phyloP scores from a whole-genome alignment of 2,797 vertebrate genomes.

The Macropus fuliginosus region DNA sequence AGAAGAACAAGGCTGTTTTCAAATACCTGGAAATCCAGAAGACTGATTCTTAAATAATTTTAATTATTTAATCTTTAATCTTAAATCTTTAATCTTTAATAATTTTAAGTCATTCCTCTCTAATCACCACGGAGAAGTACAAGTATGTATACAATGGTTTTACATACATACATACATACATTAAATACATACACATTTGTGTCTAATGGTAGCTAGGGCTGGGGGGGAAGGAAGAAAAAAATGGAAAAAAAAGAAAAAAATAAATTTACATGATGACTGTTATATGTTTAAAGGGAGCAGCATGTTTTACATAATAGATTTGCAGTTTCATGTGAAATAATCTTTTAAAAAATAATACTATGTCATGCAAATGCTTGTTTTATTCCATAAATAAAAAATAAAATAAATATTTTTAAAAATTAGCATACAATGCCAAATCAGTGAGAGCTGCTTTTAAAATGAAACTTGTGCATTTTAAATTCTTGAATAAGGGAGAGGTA shows the following conservation, averaged over 20 bases:
- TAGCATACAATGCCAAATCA: not conserved
- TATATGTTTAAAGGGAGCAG: too few relatives aligned
- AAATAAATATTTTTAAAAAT: not conserved
- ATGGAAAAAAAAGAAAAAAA: not conserved
- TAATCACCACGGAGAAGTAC: not conserved
- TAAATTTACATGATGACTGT: not conserved
- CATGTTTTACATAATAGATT: not conserved
- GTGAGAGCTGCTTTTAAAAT: not conserved
- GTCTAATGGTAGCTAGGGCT: not conserved
- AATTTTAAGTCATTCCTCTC: not conserved
- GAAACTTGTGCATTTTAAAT: not conserved
- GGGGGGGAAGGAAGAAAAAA: not conserved
- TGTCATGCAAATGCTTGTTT: not conserved
- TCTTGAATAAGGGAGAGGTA: not conserved
- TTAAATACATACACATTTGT: not conserved
- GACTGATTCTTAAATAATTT: not conserved
- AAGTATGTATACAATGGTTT: not conserved
- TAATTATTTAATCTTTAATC: too few relatives aligned
- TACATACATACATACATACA: not conserved
- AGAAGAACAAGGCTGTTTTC: not conserved
- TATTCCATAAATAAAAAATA: not conserved
- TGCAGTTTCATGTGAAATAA: too few relatives aligned
- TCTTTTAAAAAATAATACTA: too few relatives aligned
- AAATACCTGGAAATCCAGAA: not conserved
- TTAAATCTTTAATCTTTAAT: too few relatives aligned